phyloP scores from a whole-genome alignment of 2,797 vertebrate species.

The Nannoperca obscura region DNA sequence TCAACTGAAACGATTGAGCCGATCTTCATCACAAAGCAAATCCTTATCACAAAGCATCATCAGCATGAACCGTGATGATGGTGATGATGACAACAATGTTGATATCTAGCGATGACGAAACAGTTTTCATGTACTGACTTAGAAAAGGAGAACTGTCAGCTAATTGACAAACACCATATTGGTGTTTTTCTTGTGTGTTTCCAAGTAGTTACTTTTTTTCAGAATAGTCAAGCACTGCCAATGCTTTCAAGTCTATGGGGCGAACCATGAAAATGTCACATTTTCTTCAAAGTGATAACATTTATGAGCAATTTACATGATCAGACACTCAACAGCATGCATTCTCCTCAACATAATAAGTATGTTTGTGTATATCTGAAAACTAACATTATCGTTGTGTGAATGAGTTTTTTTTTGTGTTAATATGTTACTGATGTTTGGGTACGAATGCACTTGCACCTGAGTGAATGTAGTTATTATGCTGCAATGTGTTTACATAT shows the following conservation, averaged over 20 bases:
- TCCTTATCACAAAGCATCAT: slow-evolving; percentile 29
- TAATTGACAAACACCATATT: slow-evolving; percentile 79
- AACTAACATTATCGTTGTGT: slow-evolving; percentile 71
- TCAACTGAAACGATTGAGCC: slow-evolving; percentile 48
- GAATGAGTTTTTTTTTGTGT: slow-evolving; percentile 73
- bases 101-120: slow-evolving; percentile 40
- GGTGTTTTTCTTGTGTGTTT: slow-evolving; percentile 62
- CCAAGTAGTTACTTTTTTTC: slow-evolving; percentile 55
- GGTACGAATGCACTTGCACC: slow-evolving; percentile 86
- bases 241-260: slow-evolving; percentile 49
- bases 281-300: slow-evolving; percentile 31
- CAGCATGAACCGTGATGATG: slow-evolving; percentile 34
- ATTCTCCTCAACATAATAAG: slow-evolving; percentile 64
- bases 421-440: slow-evolving; percentile 79
- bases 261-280: slow-evolving; percentile 49
- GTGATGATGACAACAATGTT: slow-evolving; percentile 40
- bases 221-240: slow-evolving; percentile 63
- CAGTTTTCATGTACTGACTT: slow-evolving; percentile 52
- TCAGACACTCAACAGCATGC: slow-evolving; percentile 65
- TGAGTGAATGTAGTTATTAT: slow-evolving; percentile 83
- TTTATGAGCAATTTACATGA: slow-evolving; percentile 35
- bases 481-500: slow-evolving; percentile 78
- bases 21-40: slow-evolving; percentile 16
- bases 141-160: slow-evolving; percentile 57
- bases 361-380: slow-evolving; percentile 65